Percentiles rank a stretch among this genome's conserved stretches.
These are phyloP conservation scores for Prionailurus viverrinus DNA, from an alignment of 2,113 vertebrate genomes.

Conservation along the genomic window DNA sequence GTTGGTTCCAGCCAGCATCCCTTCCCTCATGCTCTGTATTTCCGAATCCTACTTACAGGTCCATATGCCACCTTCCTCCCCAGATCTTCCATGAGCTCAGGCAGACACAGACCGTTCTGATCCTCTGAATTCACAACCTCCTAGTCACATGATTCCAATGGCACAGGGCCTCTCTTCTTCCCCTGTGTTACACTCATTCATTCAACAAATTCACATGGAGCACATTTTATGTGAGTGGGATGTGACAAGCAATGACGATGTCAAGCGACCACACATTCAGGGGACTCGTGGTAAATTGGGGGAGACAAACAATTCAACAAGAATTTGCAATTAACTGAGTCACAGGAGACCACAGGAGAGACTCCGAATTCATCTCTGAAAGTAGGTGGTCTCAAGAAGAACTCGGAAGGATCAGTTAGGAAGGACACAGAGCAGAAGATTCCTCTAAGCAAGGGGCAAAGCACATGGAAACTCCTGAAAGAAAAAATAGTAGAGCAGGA, in stretches of 20 bases:
- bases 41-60: background rate
- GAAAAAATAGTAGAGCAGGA: background rate
- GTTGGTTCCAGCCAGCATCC: background rate
- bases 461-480: background rate
- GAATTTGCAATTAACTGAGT: background rate
- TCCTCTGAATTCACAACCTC: background rate
- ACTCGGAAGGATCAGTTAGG: background rate
- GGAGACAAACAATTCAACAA: background rate
- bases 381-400: background rate
- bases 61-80: background rate
- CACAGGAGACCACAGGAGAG: background rate
- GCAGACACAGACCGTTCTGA: background rate
- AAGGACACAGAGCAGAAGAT: background rate
- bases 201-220: background rate
- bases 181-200: background rate
- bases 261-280: background rate
- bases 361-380: background rate
- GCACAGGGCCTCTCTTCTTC: background rate
- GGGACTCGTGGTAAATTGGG: background rate
- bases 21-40: background rate
- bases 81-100: background rate
- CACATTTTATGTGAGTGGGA: background rate
- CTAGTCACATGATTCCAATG: background rate
- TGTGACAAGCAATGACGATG: background rate
- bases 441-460: background rate